Evolutionary conservation across 1,140 invertebrate genomes (phyloP).

Genomic region (Lerema accius): DNA sequence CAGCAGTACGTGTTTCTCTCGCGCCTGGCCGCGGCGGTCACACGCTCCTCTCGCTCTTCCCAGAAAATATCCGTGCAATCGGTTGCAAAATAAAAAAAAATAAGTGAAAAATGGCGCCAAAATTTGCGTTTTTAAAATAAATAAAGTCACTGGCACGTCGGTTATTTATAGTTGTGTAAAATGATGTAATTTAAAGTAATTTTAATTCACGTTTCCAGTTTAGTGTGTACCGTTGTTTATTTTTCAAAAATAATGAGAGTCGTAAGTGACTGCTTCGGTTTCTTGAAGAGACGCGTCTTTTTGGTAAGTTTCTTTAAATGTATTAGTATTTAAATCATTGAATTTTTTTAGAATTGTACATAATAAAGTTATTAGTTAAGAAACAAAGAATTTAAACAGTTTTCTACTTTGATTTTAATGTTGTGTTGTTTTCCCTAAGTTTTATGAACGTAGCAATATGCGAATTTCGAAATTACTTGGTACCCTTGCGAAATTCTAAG

Average conservation of each 20-base stretch:
- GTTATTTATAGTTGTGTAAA: slow-evolving; percentile 9
- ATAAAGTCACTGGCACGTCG: slow-evolving; percentile 2
- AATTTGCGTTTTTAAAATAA: slow-evolving; percentile 26
- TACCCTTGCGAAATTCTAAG: slow-evolving; percentile 42
- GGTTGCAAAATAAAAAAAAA: slow-evolving; percentile 32
- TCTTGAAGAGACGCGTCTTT: slow-evolving; percentile 58
- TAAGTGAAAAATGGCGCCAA: slow-evolving; percentile 48
- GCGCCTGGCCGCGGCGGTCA: slow-evolving; percentile 49
- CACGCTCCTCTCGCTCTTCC: slow-evolving; percentile 43
- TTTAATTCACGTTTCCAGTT: slow-evolving; percentile 16
- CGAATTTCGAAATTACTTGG: slow-evolving; percentile 19
- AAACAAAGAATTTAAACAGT: too few relatives aligned
- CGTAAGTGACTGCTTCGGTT: slow-evolving; percentile 49
- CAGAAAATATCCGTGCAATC: slow-evolving; percentile 35
- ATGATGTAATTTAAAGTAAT: slow-evolving; percentile 24
- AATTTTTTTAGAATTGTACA: too few relatives aligned
- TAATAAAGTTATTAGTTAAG: too few relatives aligned
- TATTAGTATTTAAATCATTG: neutral
- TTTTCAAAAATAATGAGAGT: slow-evolving; percentile 47
- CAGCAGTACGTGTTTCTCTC: slow-evolving; percentile 45
- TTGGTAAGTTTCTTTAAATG: slow-evolving; percentile 56
- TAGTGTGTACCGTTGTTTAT: slow-evolving; percentile 30
- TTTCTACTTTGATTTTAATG: neutral
- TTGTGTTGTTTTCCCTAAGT: neutral
- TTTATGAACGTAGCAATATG: neutral